Conservation (phyloP, 2,888 invertebrate species). For the Drosophila hamatofila region DNA sequence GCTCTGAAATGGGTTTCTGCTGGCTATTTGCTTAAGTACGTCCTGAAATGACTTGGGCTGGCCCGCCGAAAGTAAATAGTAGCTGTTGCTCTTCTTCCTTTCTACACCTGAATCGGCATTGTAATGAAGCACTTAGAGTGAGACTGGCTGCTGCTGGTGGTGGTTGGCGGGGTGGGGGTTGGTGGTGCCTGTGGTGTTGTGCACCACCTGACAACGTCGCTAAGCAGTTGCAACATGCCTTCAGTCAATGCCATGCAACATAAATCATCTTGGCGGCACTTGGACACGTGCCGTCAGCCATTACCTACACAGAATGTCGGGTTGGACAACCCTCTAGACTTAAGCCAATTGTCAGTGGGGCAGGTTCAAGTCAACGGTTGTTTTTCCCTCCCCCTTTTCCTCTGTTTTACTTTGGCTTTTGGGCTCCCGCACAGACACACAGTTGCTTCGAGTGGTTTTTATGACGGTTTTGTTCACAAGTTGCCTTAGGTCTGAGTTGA, state of each 20-base stretch:
- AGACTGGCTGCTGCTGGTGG: neutral
- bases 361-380: conserved; percentile 69
- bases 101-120: neutral
- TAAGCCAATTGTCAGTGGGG: conserved; percentile 80
- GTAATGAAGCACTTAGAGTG: conserved; percentile 34
- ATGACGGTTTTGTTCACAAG: conserved; percentile 52
- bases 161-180: neutral
- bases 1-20: conserved; percentile 4
- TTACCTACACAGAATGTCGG: conserved; percentile 44
- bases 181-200: conserved; percentile 3
- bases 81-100: neutral
- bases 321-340: conserved; percentile 34
- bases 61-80: conserved; percentile 26
- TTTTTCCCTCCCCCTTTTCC: conserved; percentile 12
- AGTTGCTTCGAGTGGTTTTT: conserved; percentile 47
- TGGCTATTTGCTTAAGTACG: conserved; percentile 26
- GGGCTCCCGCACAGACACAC: conserved; percentile 4
- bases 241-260: conserved; percentile 73
- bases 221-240: conserved; percentile 61
- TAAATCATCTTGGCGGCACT: conserved; percentile 73
- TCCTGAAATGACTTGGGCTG: conserved; percentile 11
- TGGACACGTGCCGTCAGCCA: conserved; percentile 74
- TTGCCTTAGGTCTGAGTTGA: conserved; percentile 16
- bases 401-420: neutral
- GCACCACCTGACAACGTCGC: conserved; percentile 27